A percentile compares a stretch with the other conserved stretches of the same genome.
These are phyloP conservation scores for Agrypnus murinus DNA, from an alignment of 2,888 invertebrate genomes.

Conservation along the genomic window DNA sequence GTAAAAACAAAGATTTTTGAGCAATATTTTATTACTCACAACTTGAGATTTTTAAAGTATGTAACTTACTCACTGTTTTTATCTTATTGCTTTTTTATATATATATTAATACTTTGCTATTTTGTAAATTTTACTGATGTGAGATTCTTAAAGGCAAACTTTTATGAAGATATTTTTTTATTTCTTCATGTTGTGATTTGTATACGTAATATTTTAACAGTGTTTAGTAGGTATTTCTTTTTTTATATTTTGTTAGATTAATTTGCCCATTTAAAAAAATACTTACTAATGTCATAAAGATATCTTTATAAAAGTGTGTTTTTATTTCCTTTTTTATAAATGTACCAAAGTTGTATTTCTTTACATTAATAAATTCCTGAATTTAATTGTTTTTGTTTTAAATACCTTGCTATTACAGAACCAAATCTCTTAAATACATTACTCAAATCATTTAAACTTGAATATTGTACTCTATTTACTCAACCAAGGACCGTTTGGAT, in stretches of 20 bases:
- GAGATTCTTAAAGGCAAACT: neutral
- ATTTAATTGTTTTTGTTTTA: constrained; percentile 23
- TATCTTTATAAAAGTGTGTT: constrained; percentile 32
- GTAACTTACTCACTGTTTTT: constrained; percentile 32
- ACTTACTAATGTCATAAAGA: neutral
- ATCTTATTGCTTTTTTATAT: constrained; percentile 35
- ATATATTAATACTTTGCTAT: constrained; percentile 33
- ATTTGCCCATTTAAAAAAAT: no score
- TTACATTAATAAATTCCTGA: constrained; percentile 44
- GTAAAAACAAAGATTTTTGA: constrained; percentile 21
- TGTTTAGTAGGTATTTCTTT: neutral
- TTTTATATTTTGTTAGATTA: no score
- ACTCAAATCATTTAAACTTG: no score
- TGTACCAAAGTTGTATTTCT: constrained; percentile 51
- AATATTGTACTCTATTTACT: no score
- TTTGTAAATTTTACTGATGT: constrained; percentile 13
- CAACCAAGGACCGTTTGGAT: no score
- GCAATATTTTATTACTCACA: constrained; percentile 50
- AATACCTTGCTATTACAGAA: no score
- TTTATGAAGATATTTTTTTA: constrained; percentile 10
- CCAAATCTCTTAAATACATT: no score
- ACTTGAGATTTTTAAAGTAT: constrained; percentile 19
- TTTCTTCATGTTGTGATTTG: neutral
- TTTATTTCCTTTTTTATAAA: constrained; percentile 35
- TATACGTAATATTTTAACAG: neutral